Base-by-base conservation (phyloP, 2,797 vertebrate genomes). In the Parauchenoglanis punctatus region DNA sequence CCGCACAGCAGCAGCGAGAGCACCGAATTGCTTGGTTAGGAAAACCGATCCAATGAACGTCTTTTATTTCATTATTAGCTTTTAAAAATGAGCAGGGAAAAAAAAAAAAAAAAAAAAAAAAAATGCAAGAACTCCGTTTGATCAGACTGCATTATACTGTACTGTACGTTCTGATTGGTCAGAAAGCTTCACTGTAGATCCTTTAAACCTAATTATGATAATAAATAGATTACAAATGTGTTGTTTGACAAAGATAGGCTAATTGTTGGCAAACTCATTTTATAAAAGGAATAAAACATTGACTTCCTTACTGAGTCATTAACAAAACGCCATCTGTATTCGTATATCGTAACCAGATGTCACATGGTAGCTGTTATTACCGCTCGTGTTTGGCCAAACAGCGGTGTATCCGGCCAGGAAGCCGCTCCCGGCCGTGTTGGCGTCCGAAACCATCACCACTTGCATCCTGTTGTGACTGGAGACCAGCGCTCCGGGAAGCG, bases 371-470 rank as follows among this genome's bases (percentile, higher is more conserved):
- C 49, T 20, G 65, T 75, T 2, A 52, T 91, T 96, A 97, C 97
- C 96, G 96, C 95, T 95, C 91, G 96, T 94, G 0, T 97, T 94
- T 15, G 96, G 96, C 83, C 95, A 94, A 73, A 95, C 94, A 7
- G 96, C 96, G 67, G 96, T 95, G 91, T 95, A 97, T 89, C 92
- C 94, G 0, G 97, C 97, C 92, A 97, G 94, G 92, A 97, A 97
- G 88, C 97, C 97, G 77, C 95, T 96, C 75, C 96, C 96, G n/a
- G 96, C 96, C 7, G 96, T 97, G 88, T 97, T 97, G 83, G 96
- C 96, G 0, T 97, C 97, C 0, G 97, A 96, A 90, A 96, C 94
- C 96, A 97, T 97, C 90, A 97, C 95, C 67, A 97, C 96, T 94
- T 96, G 87, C 96, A 97, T 97, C 92, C 96, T 97, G 91, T 97